These are phyloP conservation scores for Xenops minutus DNA, from an alignment of 2,797 vertebrate genomes.

Conservation along the genomic window DNA sequence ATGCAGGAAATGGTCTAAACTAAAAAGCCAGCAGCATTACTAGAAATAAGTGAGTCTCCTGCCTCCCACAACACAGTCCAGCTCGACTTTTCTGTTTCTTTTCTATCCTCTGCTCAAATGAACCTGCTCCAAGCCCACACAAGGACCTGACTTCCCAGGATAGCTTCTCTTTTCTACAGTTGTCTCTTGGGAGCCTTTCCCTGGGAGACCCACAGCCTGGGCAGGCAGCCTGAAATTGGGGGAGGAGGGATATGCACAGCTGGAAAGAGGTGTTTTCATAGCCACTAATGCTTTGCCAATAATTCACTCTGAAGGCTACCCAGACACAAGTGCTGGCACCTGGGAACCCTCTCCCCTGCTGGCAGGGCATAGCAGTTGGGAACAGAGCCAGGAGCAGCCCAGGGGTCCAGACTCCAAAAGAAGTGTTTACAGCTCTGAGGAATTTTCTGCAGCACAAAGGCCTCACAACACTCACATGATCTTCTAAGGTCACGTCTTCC, in stretches of 20 bases:
- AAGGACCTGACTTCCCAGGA: background rate
- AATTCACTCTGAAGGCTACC: background rate
- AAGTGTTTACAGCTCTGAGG: background rate
- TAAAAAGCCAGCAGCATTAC: background rate
- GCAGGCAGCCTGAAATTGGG: background rate
- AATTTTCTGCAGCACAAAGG: background rate
- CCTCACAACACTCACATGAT: constrained; percentile 86
- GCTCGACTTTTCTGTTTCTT: background rate
- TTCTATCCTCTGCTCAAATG: background rate
- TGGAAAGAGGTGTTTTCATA: background rate
- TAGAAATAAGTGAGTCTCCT: background rate
- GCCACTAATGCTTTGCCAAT: background rate
- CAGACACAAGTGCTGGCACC: background rate
- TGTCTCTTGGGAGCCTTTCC: background rate
- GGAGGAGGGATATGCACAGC: background rate
- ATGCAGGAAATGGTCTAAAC: background rate
- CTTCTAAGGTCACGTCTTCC: constrained; percentile 97
- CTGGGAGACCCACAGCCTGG: background rate
- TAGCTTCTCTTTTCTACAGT: background rate
- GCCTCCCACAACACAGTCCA: background rate
- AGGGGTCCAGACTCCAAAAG: background rate
- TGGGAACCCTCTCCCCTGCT: background rate
- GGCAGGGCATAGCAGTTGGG: background rate
- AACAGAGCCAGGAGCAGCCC: background rate
- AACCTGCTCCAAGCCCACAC: background rate